Evolutionary conservation across 1,140 invertebrate species (phyloP), one percentile per base, ranked within the genome.

Genomic region (Littorina saxatilis): DNA sequence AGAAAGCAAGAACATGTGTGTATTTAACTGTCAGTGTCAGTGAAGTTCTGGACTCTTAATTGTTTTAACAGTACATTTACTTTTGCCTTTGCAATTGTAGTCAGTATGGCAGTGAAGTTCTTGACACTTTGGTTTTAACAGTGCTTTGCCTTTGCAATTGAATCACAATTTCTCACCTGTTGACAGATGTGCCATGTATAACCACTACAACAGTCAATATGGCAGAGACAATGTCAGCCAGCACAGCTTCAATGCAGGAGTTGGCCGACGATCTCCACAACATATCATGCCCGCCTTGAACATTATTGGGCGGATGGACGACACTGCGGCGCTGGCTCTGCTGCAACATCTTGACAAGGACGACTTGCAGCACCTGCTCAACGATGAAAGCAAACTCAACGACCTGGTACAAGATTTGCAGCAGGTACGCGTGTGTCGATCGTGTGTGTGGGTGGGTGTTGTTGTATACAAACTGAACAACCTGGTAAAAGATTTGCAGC

Each of bases 341-440:
- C 88, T 96, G 29, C 90, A 93, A 23, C 94, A 94, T 82, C 88
- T 96, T 66, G 94, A 91, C 79, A 95, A 94, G 74, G 95, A 96
- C 43, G 96, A 98, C 91, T 91, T 98, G 1, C 96, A 97, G 91
- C 95, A 96, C 91, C 94, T 98, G 80, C 92, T 98, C 17, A 96
- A 97, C 87, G 94, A 97, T 91, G 96, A 98, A 88, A 93, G 94
- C 7, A 97, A 96, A 93, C 94, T 98, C 85, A 96, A 97, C 88
- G 94, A 95, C 55, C 94, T 97, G 52, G 93, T 98, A 0, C 95
- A 95, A 90, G 95, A 96, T 89, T 93, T 96, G 63, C 94, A 95
- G 90, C 96, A 96, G 94, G 96, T 97, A 93, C 1, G 70, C 40
- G 11, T 72, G n/a, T n/a, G n/a, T n/a, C n/a, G n/a, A n/a, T n/a